Percentiles rank a stretch among this genome's conserved stretches.
Evolutionary conservation across 2,888 invertebrate genomes (phyloP).

Genomic region (Acleris sparsana): DNA sequence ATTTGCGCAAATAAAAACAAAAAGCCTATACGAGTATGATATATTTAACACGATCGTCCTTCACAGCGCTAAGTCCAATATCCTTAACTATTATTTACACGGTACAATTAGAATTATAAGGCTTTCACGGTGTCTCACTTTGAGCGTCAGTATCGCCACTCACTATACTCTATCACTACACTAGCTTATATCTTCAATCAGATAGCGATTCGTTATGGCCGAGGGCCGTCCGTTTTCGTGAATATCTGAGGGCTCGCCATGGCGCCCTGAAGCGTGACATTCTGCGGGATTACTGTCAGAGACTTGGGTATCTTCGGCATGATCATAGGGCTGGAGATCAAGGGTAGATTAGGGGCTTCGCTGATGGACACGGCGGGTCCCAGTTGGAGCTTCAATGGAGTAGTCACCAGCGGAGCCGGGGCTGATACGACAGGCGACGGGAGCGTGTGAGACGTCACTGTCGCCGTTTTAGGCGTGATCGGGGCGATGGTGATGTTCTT

Average conservation of each 20-base stretch:
- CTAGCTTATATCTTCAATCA: conserved; percentile 58
- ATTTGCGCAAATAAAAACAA: conserved; percentile 67
- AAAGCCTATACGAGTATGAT: conserved; percentile 56
- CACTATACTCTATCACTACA: conserved; percentile 39
- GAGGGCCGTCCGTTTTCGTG: conserved; percentile 46
- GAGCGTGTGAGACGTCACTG: conserved; percentile 64
- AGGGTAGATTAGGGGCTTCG: conserved; percentile 52
- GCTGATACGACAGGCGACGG: conserved; percentile 54
- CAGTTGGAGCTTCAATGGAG: conserved; percentile 64
- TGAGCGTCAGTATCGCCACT: conserved; percentile 42
- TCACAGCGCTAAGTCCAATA: conserved; percentile 64
- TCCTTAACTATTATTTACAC: conserved; percentile 75
- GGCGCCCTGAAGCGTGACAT: conserved; percentile 10
- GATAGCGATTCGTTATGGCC: conserved; percentile 72
- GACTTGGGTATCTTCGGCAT: conserved; percentile 92
- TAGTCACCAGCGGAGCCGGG: conserved; percentile 60
- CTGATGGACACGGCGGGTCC: conserved; percentile 65
- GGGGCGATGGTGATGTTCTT: conserved; percentile 80
- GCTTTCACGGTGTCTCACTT: conserved; percentile 59
- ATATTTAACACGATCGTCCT: conserved; percentile 61
- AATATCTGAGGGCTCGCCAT: too few relatives aligned
- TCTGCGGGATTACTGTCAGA: conserved; percentile 85
- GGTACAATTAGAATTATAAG: conserved; percentile 64
- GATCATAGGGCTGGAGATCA: conserved; percentile 67
- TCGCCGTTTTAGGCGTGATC: conserved; percentile 69